Evolutionary conservation across 2,888 invertebrate genomes (phyloP).

Genomic region (Tinea pellionella): DNA sequence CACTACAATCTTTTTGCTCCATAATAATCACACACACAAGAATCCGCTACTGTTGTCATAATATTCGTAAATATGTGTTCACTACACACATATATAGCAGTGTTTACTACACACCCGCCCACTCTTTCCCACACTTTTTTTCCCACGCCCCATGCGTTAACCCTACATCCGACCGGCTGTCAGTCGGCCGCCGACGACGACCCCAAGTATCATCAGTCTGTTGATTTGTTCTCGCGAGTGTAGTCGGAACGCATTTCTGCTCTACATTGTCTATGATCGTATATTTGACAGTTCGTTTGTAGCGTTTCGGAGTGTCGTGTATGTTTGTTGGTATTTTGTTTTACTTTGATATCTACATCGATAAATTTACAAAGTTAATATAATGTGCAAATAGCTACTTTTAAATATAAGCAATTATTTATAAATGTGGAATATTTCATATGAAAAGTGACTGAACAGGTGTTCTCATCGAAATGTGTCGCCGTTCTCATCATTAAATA

Average conservation of each 20-base stretch:
- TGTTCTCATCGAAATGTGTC: constrained; percentile 78
- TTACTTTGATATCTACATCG: background rate
- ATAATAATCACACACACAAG: constrained; percentile 47
- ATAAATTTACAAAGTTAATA: background rate
- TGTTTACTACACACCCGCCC: constrained; percentile 76
- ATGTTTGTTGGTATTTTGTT: background rate
- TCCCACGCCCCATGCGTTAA: constrained; percentile 81
- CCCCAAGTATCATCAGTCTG: constrained; percentile 19
- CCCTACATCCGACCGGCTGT: constrained; percentile 75
- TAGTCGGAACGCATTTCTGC: background rate
- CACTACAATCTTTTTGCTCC: constrained; percentile 61
- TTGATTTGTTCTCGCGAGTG: constrained; percentile 18
- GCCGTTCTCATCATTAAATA: constrained; percentile 48
- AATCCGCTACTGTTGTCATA: constrained; percentile 38
- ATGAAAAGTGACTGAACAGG: constrained; percentile 82
- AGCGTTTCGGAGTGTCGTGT: constrained; percentile 27
- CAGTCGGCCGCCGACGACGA: constrained; percentile 20
- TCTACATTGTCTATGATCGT: constrained; percentile 47
- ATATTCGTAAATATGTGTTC: constrained; percentile 55
- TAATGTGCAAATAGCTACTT: background rate
- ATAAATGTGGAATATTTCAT: constrained; percentile 33
- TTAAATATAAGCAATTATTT: background rate
- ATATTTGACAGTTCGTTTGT: constrained; percentile 57
- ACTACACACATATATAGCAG: constrained; percentile 65
- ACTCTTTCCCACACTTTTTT: constrained; percentile 87